These are phyloP conservation scores for Athetis lepigone DNA, from an alignment of 2,888 invertebrate species.

Conservation along the genomic window DNA sequence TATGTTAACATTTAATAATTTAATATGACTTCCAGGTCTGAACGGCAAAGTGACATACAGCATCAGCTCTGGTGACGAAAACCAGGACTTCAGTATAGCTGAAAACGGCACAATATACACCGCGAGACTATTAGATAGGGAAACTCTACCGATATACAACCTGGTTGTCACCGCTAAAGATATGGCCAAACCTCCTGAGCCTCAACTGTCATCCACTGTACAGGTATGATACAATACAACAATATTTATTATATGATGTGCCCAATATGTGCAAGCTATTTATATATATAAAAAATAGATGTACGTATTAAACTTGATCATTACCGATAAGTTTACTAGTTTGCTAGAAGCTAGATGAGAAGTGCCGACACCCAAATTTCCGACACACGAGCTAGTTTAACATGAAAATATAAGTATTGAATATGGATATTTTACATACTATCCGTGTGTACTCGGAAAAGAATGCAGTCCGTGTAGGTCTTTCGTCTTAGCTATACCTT, in stretches of 20 bases:
- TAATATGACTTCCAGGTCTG: conserved; percentile 90
- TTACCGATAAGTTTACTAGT: too few relatives aligned
- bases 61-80: conserved; percentile 95
- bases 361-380: too few relatives aligned
- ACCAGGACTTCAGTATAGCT: conserved; percentile 94
- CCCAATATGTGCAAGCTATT: too few relatives aligned
- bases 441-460: too few relatives aligned
- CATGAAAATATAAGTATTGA: too few relatives aligned
- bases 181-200: conserved; percentile 93
- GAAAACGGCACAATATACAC: conserved; percentile 96
- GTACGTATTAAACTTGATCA: too few relatives aligned
- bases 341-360: too few relatives aligned
- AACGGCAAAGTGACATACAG: conserved; percentile 96
- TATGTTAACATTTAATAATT: not conserved
- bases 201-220: conserved; percentile 95
- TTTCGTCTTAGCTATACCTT: too few relatives aligned
- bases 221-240: conserved; percentile 91
- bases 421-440: too few relatives aligned
- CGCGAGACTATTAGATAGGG: conserved; percentile 94
- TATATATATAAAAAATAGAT: too few relatives aligned
- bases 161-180: conserved; percentile 96
- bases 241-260: not conserved
- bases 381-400: too few relatives aligned
- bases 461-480: too few relatives aligned
- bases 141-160: conserved; percentile 95